Conservation (phyloP, 2,888 invertebrate genomes). For the Campopleginae sp. region DNA sequence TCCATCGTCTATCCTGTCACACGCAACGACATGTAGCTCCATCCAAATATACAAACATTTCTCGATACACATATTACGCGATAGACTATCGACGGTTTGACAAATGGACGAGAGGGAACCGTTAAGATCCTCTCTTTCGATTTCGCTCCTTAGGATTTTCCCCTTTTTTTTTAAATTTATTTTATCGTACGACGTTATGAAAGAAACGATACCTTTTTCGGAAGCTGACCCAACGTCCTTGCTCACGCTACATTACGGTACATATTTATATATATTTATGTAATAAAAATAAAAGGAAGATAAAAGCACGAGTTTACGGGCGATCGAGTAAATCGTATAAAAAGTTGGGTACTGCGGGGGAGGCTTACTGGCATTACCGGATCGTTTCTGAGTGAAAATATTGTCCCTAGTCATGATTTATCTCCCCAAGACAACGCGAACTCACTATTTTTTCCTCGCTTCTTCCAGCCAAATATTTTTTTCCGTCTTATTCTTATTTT, state of each 20-base stretch:
- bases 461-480: conserved; percentile 11
- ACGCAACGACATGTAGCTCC: background rate
- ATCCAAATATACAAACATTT: conserved; percentile 13
- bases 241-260: background rate
- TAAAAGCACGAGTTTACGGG: conserved; percentile 34
- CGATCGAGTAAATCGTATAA: conserved; percentile 40
- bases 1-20: conserved; percentile 16
- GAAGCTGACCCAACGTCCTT: background rate
- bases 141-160: background rate
- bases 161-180: background rate
- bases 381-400: conserved; percentile 51
- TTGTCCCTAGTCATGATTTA: conserved; percentile 54
- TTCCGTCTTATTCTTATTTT: conserved; percentile 23
- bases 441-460: background rate
- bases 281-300: conserved; percentile 27
- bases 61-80: conserved; percentile 31
- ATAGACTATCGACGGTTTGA: conserved; percentile 40
- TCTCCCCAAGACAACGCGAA: background rate
- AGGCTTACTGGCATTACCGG: background rate
- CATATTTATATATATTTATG: background rate
- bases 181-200: background rate
- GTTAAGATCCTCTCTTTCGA: conserved; percentile 19
- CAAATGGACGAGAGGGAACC: conserved; percentile 12
- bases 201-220: conserved; percentile 19
- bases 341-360: background rate